Evolutionary conservation across 2,888 invertebrate genomes (phyloP).

Genomic region (Melieria crassipennis): DNA sequence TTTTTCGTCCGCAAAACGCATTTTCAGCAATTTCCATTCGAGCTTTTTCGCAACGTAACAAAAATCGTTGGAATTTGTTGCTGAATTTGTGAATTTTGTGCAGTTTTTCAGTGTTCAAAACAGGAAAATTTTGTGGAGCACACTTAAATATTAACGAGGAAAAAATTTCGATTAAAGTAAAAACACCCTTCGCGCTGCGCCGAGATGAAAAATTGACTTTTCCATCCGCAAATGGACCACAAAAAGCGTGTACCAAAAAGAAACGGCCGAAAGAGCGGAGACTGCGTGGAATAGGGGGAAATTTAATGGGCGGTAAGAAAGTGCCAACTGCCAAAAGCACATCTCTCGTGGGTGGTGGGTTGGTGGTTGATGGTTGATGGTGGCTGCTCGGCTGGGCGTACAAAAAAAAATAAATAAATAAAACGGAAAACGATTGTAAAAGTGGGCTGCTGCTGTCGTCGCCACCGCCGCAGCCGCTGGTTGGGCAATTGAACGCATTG

Average conservation of each 20-base stretch:
- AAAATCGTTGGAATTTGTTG: too few species aligned
- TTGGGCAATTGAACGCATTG: too few species aligned
- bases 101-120: slow-evolving; percentile 22
- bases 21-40: too few species aligned
- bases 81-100: slow-evolving; percentile 7
- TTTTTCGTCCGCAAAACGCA: slow-evolving; percentile 1
- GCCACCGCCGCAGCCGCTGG: too few species aligned
- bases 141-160: slow-evolving; percentile 39
- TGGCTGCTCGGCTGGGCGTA: slow-evolving; percentile 1
- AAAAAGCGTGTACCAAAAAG: slow-evolving; percentile 4
- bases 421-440: too few species aligned
- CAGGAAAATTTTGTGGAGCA: slow-evolving; percentile 36
- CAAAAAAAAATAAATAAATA: background rate
- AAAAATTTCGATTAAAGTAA: slow-evolving; percentile 41
- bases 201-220: slow-evolving; percentile 53
- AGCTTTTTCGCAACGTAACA: too few species aligned
- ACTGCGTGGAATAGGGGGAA: slow-evolving; percentile 23
- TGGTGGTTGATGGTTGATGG: background rate
- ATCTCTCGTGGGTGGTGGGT: background rate
- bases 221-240: slow-evolving; percentile 37
- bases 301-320: slow-evolving; percentile 17
- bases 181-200: slow-evolving; percentile 54
- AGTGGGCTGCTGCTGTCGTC: too few species aligned
- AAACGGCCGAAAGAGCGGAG: background rate
- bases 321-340: background rate